Conservation (phyloP, 2,797 vertebrate genomes). For the Tiaroga cobitis region DNA sequence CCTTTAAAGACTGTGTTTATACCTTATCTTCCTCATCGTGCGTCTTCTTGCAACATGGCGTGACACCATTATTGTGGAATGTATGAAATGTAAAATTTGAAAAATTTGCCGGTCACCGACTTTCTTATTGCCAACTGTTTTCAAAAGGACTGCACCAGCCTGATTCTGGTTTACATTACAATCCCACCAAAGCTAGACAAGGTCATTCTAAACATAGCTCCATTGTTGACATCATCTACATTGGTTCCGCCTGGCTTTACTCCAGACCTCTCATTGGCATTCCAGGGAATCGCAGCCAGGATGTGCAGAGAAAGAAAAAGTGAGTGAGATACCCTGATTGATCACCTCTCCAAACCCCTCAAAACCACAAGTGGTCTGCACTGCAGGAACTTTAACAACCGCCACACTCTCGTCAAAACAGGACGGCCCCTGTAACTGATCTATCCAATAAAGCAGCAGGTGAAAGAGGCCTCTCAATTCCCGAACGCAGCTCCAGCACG, state of each 20-base stretch:
- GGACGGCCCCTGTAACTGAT: constrained; percentile 50
- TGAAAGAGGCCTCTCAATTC: constrained; percentile 46
- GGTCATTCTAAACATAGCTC: constrained; percentile 51
- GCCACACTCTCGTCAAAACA: constrained; percentile 42
- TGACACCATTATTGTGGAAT: neutral
- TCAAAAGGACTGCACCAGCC: constrained; percentile 30
- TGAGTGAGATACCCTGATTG: constrained; percentile 42
- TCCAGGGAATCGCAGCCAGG: constrained; percentile 52
- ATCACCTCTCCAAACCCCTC: constrained; percentile 41
- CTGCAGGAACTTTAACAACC: constrained; percentile 46
- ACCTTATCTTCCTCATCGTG: no score
- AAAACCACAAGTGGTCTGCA: constrained; percentile 41
- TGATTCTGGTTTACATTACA: constrained; percentile 51
- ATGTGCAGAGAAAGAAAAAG: constrained; percentile 26
- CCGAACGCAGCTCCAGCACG: neutral
- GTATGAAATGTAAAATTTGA: neutral
- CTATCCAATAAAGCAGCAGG: constrained; percentile 57
- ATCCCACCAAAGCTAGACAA: constrained; percentile 37
- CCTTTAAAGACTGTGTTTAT: no score
- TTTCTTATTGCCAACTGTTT: constrained; percentile 41
- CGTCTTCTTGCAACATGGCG: no score
- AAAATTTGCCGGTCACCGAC: neutral
- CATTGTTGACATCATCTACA: constrained; percentile 47
- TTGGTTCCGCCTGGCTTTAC: constrained; percentile 47
- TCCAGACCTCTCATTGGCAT: constrained; percentile 56